Evolutionary conservation across 92 coral and sea anemone genomes (phyloP).

Genomic region (Epizoanthus stellaris): DNA sequence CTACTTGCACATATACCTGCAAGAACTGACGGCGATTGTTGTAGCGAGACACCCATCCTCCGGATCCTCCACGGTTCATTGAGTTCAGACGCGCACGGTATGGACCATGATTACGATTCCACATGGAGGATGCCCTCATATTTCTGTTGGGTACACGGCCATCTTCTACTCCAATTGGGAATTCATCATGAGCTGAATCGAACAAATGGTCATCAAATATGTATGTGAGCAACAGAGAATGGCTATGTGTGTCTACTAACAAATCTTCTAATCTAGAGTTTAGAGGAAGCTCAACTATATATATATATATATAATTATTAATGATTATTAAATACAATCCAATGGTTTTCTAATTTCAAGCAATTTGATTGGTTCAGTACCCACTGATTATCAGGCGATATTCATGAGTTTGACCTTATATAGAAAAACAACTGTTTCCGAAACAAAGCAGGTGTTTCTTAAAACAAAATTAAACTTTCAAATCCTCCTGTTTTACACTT

Average conservation of each 20-base stretch:
- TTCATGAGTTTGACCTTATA: too few relatives aligned
- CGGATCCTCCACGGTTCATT: conserved; percentile 73
- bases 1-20: conserved; percentile 44
- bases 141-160: conserved; percentile 71
- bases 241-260: too few relatives aligned
- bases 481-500: too few relatives aligned
- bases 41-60: conserved; percentile 87
- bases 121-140: conserved; percentile 72
- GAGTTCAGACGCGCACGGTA: conserved; percentile 76
- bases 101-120: conserved; percentile 81
- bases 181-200: conserved; percentile 53
- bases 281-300: too few relatives aligned
- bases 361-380: too few relatives aligned
- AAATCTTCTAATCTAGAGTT: not conserved
- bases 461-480: too few relatives aligned
- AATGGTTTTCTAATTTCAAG: too few relatives aligned
- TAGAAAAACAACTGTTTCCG: too few relatives aligned
- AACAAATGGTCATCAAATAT: not conserved
- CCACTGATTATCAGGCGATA: too few relatives aligned
- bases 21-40: conserved; percentile 88
- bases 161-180: conserved; percentile 82
- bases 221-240: not conserved
- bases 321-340: too few relatives aligned
- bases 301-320: too few relatives aligned
- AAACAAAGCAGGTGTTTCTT: too few relatives aligned